Evolutionary conservation across 2,888 invertebrate species (phyloP).

Genomic region (Acrobeloides nanus): DNA sequence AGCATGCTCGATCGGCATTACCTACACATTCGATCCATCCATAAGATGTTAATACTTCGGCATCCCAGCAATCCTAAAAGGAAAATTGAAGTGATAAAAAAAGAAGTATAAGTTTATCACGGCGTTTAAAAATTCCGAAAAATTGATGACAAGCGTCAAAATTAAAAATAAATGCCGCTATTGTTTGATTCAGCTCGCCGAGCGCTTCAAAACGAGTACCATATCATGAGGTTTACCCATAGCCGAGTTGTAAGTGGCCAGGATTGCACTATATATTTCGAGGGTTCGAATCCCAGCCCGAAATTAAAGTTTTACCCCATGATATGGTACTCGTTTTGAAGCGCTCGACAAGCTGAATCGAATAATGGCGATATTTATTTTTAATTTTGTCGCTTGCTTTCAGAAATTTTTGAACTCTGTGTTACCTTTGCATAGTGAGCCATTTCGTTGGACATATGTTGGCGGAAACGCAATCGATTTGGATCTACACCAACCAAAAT

Average conservation of each 20-base stretch:
- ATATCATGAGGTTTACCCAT: too few relatives aligned
- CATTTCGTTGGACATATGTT: slow-evolving; percentile 99
- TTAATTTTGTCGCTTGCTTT: too few relatives aligned
- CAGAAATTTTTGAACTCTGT: background rate
- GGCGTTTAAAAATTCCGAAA: background rate
- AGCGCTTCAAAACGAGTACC: too few relatives aligned
- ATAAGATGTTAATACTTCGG: slow-evolving; percentile 90
- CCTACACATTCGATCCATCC: slow-evolving; percentile 99
- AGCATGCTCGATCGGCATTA: slow-evolving; percentile 95
- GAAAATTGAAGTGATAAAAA: slow-evolving; percentile 4
- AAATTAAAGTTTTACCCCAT: too few relatives aligned
- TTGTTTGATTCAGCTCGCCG: too few relatives aligned
- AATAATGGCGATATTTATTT: background rate
- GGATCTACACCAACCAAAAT: slow-evolving; percentile 73
- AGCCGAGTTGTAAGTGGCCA: too few relatives aligned
- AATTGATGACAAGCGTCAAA: too few relatives aligned
- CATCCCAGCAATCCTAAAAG: slow-evolving; percentile 94
- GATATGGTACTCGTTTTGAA: too few relatives aligned
- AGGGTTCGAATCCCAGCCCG: too few relatives aligned
- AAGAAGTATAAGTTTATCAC: background rate
- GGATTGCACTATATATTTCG: too few relatives aligned
- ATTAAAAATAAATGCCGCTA: too few relatives aligned
- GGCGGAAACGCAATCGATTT: slow-evolving; percentile 80
- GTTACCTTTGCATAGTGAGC: slow-evolving; percentile 78
- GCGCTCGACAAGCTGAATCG: too few relatives aligned